A percentile compares a stretch with the other conserved stretches of the same genome.
These are phyloP conservation scores for Torymus tubicola DNA, from an alignment of 2,888 invertebrate genomes.

Conservation along the genomic window DNA sequence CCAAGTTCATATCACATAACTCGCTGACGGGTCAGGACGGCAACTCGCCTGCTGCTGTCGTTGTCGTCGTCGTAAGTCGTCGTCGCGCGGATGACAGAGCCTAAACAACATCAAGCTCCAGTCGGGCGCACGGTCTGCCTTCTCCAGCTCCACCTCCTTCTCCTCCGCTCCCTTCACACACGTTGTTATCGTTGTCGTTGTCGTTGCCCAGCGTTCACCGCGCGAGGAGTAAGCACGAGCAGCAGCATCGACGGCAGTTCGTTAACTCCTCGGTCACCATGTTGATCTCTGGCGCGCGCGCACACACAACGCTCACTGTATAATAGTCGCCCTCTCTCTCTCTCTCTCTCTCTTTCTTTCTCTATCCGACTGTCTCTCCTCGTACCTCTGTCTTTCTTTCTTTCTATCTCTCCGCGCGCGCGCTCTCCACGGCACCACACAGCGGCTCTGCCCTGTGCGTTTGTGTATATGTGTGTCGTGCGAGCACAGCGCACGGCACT, in stretches of 20 bases:
- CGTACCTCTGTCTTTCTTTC: not conserved
- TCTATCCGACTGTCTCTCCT: not conserved
- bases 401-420: not conserved
- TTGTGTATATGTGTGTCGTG: not conserved
- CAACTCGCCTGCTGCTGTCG: not conserved
- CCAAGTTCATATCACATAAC: slow-evolving; percentile 64
- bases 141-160: too few relatives aligned
- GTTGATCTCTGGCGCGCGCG: slow-evolving; percentile 67
- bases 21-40: slow-evolving; percentile 31
- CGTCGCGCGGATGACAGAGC: too few relatives aligned
- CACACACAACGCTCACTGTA: slow-evolving; percentile 32
- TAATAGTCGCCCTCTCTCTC: not conserved
- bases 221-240: slow-evolving; percentile 26
- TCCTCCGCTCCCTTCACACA: too few relatives aligned
- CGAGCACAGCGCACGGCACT: too few relatives aligned
- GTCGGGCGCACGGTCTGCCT: too few relatives aligned
- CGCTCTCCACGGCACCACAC: not conserved
- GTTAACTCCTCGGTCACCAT: slow-evolving; percentile 74
- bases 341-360: slow-evolving; percentile 4
- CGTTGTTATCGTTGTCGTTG: not conserved
- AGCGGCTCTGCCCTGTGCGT: not conserved
- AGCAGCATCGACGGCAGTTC: slow-evolving; percentile 68
- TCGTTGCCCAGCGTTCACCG: slow-evolving; percentile 36
- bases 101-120: too few relatives aligned
- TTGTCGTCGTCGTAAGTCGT: too few relatives aligned